phyloP scores from a whole-genome alignment of 2,113 vertebrate genomes.

The Synchiropus splendidus region DNA sequence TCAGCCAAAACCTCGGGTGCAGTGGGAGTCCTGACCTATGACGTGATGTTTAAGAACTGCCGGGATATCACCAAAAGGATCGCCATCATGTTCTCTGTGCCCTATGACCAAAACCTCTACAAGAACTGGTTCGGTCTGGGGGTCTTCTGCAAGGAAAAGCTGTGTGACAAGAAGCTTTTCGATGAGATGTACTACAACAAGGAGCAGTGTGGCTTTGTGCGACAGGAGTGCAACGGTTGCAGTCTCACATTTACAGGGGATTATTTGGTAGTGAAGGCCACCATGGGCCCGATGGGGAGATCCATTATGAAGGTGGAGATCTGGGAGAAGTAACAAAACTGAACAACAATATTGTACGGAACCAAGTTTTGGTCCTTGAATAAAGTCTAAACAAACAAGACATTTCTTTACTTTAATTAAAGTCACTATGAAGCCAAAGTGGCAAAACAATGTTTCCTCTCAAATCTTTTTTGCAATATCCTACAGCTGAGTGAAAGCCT shows the following conservation, averaged over 20 bases:
- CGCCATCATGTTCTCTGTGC: conserved; percentile 60
- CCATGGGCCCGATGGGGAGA: conserved; percentile 52
- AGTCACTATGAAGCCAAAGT: too few relatives aligned
- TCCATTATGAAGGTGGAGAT: conserved; percentile 59
- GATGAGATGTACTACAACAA: conserved; percentile 59
- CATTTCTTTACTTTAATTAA: too few relatives aligned
- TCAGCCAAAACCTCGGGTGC: conserved; percentile 17
- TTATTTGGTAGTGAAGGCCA: conserved; percentile 41
- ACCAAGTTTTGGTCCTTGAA: too few relatives aligned
- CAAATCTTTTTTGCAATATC: too few relatives aligned
- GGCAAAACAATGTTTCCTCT: too few relatives aligned
- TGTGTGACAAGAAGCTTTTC: conserved; percentile 39
- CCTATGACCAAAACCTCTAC: conserved; percentile 45
- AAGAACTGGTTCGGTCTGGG: conserved; percentile 50
- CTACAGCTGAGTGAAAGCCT: too few relatives aligned
- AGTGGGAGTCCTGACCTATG: conserved; percentile 61
- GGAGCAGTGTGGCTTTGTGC: conserved; percentile 26
- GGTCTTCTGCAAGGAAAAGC: conserved; percentile 16
- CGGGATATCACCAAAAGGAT: background rate
- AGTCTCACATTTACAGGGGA: conserved; percentile 17
- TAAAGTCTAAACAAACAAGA: too few relatives aligned
- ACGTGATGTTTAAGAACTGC: conserved; percentile 25
- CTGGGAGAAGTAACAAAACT: conserved; percentile 62
- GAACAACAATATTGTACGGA: too few relatives aligned
- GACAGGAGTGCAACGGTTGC: conserved; percentile 27